phyloP scores from a whole-genome alignment of 2,888 invertebrate genomes.

The Monochamus alternatus region DNA sequence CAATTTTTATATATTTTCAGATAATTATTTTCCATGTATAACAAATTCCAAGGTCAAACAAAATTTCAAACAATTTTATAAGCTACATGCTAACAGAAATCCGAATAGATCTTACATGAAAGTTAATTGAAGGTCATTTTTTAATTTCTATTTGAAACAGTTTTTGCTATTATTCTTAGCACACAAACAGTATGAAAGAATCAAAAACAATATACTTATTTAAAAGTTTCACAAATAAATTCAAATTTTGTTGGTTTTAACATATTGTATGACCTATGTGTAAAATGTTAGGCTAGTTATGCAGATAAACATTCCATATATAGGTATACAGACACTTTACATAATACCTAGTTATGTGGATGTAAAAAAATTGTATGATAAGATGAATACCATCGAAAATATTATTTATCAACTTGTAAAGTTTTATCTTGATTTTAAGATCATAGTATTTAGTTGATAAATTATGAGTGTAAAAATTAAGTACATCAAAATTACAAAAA shows the following conservation, averaged over 20 bases:
- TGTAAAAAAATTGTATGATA: too few species aligned
- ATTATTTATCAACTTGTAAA: too few species aligned
- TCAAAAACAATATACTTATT: slow-evolving; percentile 13
- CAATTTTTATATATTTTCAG: slow-evolving; percentile 24
- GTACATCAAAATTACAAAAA: too few species aligned
- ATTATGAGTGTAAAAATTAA: too few species aligned
- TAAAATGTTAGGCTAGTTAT: too few species aligned
- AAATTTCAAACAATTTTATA: slow-evolving; percentile 36
- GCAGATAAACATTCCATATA: too few species aligned
- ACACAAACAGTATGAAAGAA: slow-evolving; percentile 7
- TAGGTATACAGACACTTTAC: background rate
- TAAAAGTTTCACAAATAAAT: background rate
- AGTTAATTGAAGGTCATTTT: slow-evolving; percentile 42
- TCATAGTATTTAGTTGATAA: background rate
- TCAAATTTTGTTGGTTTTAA: too few species aligned
- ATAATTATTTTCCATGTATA: slow-evolving; percentile 34
- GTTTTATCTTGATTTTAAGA: too few species aligned
- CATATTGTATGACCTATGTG: too few species aligned
- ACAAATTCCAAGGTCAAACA: slow-evolving; percentile 33
- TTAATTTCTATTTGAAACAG: slow-evolving; percentile 40
- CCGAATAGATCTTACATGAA: slow-evolving; percentile 38
- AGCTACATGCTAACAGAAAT: slow-evolving; percentile 32
- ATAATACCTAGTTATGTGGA: too few species aligned
- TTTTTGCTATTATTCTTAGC: slow-evolving; percentile 29
- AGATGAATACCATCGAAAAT: too few species aligned